phyloP scores from a whole-genome alignment of 2,888 invertebrate genomes.

The Agrenia bidenticulata region DNA sequence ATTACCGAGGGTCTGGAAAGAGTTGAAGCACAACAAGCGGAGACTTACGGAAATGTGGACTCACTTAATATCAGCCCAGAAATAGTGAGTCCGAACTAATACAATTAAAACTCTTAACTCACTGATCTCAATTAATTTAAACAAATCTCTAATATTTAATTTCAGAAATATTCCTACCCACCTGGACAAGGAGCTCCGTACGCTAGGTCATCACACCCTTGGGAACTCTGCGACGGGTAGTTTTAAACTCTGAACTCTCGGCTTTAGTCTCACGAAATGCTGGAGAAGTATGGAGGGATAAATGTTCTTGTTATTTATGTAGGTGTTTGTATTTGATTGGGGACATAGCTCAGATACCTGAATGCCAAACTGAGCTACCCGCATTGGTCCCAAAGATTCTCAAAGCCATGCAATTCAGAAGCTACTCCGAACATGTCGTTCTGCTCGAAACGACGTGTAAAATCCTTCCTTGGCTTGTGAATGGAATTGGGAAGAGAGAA shows the following conservation, averaged over 20 bases:
- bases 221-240: conserved; percentile 62
- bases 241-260: not conserved
- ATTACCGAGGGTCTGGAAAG: conserved; percentile 57
- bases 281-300: too few species aligned
- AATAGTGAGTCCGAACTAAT: conserved; percentile 20
- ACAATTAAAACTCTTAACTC: too few species aligned
- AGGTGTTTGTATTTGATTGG: conserved; percentile 59
- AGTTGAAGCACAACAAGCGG: conserved; percentile 58
- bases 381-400: conserved; percentile 57
- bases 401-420: conserved; percentile 56
- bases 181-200: conserved; percentile 50
- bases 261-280: too few species aligned
- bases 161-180: conserved; percentile 61
- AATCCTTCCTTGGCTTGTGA: conserved; percentile 59
- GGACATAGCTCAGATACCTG: conserved; percentile 57
- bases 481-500: conserved; percentile 59
- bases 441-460: conserved; percentile 61
- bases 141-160: conserved; percentile 24
- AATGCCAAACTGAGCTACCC: conserved; percentile 54
- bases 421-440: conserved; percentile 60
- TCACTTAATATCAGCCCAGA: conserved; percentile 33
- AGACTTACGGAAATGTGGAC: conserved; percentile 38
- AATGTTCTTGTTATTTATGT: conserved; percentile 10
- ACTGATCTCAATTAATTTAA: too few species aligned
- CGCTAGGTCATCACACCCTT: conserved; percentile 59